A percentile compares a stretch with the other conserved stretches of the same genome.
These are phyloP conservation scores for Danio jaintianensis DNA, from an alignment of 2,797 vertebrate species.

Conservation along the genomic window DNA sequence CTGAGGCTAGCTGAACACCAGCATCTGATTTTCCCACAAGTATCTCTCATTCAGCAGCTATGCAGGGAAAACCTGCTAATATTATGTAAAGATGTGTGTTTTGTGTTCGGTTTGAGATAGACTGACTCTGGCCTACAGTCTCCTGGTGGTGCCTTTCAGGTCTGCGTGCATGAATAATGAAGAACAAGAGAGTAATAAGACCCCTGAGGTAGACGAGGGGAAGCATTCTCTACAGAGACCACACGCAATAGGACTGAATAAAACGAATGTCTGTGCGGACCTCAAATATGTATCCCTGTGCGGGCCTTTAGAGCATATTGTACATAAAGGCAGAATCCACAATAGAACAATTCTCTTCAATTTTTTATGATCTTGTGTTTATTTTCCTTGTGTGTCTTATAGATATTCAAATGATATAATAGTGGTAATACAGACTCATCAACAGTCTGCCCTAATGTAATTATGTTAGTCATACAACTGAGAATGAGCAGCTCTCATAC, in stretches of 20 bases:
- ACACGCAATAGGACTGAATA: slow-evolving; percentile 13
- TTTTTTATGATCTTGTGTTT: not conserved
- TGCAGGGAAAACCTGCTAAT: not conserved
- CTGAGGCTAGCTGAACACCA: not conserved
- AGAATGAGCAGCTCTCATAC: slow-evolving; percentile 54
- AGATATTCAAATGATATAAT: not conserved
- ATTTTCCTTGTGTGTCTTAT: not conserved
- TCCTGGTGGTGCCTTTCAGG: slow-evolving; percentile 45
- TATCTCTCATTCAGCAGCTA: not conserved
- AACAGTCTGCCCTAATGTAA: slow-evolving; percentile 22
- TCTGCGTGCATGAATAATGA: slow-evolving; percentile 60
- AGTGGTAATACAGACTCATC: slow-evolving; percentile 9
- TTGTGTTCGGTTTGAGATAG: not conserved
- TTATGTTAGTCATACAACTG: slow-evolving; percentile 51
- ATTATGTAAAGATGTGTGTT: slow-evolving; percentile 1
- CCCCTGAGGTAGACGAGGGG: slow-evolving; percentile 34
- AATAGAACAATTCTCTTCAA: not conserved
- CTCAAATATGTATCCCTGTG: not conserved
- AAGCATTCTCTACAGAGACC: slow-evolving; percentile 17
- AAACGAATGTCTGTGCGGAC: not conserved
- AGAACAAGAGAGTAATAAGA: slow-evolving; percentile 53
- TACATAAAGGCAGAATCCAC: not conserved
- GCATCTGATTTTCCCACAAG: not conserved
- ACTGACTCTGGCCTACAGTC: slow-evolving; percentile 16
- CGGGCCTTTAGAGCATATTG: not conserved